phyloP scores from a whole-genome alignment of 2,113 vertebrate species.

The Engraulis encrasicolus region DNA sequence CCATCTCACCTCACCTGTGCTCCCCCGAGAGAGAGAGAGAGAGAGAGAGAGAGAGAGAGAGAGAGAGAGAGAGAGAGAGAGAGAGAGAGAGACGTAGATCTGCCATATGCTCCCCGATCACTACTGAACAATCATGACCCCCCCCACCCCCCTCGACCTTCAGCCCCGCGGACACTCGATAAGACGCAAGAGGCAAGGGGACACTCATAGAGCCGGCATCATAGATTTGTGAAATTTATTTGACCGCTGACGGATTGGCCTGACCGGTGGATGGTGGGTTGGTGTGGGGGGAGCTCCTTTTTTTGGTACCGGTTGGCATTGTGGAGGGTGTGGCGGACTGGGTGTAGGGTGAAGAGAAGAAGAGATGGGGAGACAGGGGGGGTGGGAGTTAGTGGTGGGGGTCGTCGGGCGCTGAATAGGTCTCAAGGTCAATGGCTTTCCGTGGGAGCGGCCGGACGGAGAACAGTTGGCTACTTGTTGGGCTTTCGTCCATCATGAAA shows the following conservation, averaged over 20 bases:
- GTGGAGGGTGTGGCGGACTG: background rate
- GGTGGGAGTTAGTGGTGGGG: too few species aligned
- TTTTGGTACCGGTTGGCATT: background rate
- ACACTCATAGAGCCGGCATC: conserved; percentile 7
- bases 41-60: too few species aligned
- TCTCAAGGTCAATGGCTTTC: conserved; percentile 20
- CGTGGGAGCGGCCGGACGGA: background rate
- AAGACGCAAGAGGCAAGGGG: background rate
- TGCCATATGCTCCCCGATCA: background rate
- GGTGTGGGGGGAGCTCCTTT: background rate
- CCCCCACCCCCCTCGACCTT: background rate
- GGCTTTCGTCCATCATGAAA: background rate
- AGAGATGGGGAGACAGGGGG: background rate
- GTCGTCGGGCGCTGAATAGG: background rate
- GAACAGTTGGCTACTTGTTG: conserved; percentile 18
- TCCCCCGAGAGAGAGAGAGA: too few species aligned
- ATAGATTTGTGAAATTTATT: conserved; percentile 22
- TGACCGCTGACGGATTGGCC: conserved; percentile 1
- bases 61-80: too few species aligned
- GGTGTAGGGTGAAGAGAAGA: too few species aligned
- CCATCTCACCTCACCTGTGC: background rate
- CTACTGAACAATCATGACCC: background rate
- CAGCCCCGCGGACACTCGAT: background rate
- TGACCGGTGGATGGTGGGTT: too few species aligned
- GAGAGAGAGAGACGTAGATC: too few species aligned